Percentiles rank a stretch among this genome's conserved stretches.
These are phyloP conservation scores for Tuta absoluta DNA, from an alignment of 2,888 invertebrate species.

Conservation along the genomic window DNA sequence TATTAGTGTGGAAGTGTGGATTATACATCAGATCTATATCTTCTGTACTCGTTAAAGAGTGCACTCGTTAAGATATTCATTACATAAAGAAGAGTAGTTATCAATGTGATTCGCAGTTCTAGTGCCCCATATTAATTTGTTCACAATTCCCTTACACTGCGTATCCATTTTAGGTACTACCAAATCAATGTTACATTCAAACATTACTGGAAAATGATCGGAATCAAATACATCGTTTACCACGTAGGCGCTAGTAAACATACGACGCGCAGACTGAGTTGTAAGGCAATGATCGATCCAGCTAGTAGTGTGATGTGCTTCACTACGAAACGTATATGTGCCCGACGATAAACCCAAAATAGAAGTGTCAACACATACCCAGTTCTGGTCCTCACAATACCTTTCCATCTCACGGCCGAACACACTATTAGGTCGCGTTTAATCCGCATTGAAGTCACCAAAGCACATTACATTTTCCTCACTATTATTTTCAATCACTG, in stretches of 20 bases:
- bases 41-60: too few relatives aligned
- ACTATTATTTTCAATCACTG: not conserved
- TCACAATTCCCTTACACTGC: not conserved
- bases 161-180: slow-evolving; percentile 5
- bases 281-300: slow-evolving; percentile 33
- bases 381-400: slow-evolving; percentile 23
- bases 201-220: slow-evolving; percentile 16
- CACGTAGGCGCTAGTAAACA: slow-evolving; percentile 27
- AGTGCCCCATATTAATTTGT: not conserved
- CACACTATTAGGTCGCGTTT: not conserved
- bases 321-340: slow-evolving; percentile 32
- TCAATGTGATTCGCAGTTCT: too few relatives aligned
- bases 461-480: not conserved
- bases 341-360: slow-evolving; percentile 25
- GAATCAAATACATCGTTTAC: slow-evolving; percentile 23
- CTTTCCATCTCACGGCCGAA: not conserved
- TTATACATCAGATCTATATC: too few relatives aligned
- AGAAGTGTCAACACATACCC: slow-evolving; percentile 30
- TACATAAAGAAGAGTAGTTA: too few relatives aligned
- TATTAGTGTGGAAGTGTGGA: too few relatives aligned
- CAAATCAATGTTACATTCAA: slow-evolving; percentile 23
- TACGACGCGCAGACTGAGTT: slow-evolving; percentile 24
- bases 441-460: too few relatives aligned
- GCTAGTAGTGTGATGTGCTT: slow-evolving; percentile 25
- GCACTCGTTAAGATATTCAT: too few relatives aligned